Conservation (phyloP, 2,797 vertebrate species). For the Lindbergichthys nudifrons region DNA sequence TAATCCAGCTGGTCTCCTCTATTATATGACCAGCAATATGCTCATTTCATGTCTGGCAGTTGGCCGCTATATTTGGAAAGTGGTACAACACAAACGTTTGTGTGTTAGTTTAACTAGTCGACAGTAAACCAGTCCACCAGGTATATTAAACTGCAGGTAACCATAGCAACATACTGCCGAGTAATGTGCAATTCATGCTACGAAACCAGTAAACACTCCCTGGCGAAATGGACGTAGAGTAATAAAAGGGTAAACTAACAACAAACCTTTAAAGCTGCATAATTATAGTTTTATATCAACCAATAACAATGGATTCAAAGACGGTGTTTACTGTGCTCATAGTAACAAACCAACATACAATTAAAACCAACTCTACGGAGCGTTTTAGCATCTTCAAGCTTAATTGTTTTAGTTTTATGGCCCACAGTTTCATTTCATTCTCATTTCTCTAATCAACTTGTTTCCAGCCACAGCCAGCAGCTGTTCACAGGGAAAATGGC, state of each 20-base stretch:
- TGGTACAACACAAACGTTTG: background rate
- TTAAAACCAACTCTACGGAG: background rate
- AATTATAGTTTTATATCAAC: background rate
- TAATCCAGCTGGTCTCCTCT: background rate
- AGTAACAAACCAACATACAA: background rate
- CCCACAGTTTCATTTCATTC: background rate
- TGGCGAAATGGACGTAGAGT: background rate
- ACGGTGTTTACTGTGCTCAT: background rate
- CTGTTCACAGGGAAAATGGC: background rate
- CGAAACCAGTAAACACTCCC: background rate
- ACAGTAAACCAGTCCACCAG: background rate
- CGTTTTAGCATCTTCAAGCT: background rate
- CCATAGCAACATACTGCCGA: conserved; percentile 11
- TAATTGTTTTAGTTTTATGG: conserved; percentile 11
- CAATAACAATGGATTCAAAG: background rate
- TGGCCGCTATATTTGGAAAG: background rate
- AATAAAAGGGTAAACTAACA: background rate
- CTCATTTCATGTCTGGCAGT: background rate
- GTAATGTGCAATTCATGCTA: background rate
- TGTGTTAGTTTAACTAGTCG: background rate
- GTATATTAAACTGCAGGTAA: conserved; percentile 16
- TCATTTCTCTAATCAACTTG: background rate
- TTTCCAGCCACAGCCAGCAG: background rate
- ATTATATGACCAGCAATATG: background rate
- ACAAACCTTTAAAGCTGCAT: background rate